Conservation (phyloP, 2,888 invertebrate genomes). For the Odontocerum albicorne region DNA sequence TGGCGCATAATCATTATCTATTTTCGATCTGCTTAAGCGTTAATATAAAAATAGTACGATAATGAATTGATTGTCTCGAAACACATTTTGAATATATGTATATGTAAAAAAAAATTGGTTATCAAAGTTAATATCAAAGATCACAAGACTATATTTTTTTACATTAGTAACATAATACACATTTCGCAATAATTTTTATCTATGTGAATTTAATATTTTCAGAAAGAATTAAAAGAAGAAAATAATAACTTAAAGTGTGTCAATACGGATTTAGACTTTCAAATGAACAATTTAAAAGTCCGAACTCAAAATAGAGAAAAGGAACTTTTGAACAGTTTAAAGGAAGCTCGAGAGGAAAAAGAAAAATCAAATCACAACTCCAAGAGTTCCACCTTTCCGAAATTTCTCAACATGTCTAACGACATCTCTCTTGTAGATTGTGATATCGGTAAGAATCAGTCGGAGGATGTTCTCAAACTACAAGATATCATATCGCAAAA, state of each 20-base stretch:
- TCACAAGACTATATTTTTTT: too few relatives aligned
- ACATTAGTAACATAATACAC: too few relatives aligned
- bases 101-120: too few relatives aligned
- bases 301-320: conserved; percentile 58
- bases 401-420: conserved; percentile 47
- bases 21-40: too few relatives aligned
- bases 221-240: conserved; percentile 5
- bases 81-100: too few relatives aligned
- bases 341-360: conserved; percentile 43
- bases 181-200: not conserved
- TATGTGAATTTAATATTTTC: conserved; percentile 4
- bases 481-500: not conserved
- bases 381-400: conserved; percentile 29
- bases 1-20: too few relatives aligned
- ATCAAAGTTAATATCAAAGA: too few relatives aligned
- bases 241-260: not conserved
- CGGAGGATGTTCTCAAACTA: not conserved
- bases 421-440: conserved; percentile 47
- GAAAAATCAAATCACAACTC: conserved; percentile 13
- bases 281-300: conserved; percentile 54
- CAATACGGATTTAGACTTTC: conserved; percentile 53
- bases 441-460: conserved; percentile 45
- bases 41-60: too few relatives aligned
- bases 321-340: conserved; percentile 54
- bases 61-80: too few relatives aligned